phyloP scores from a whole-genome alignment of 2,113 vertebrate species.

The Sula dactylatra region DNA sequence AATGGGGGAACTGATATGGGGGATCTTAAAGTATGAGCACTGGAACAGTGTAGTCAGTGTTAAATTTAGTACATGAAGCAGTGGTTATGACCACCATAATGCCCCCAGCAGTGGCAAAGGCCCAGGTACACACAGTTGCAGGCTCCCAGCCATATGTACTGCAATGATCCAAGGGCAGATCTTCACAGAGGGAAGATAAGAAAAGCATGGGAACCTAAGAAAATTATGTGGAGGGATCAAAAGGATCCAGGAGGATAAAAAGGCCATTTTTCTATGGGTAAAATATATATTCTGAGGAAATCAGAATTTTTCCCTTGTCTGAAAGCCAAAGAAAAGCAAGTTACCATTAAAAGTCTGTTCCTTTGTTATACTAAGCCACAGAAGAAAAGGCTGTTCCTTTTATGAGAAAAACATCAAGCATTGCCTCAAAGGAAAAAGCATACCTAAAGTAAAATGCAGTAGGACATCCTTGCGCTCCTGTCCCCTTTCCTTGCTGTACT shows the following conservation, averaged over 20 bases:
- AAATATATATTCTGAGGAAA: not conserved
- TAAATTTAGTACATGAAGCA: not conserved
- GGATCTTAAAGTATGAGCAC: not conserved
- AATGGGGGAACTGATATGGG: not conserved
- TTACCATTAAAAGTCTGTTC: not conserved
- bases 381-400: not conserved
- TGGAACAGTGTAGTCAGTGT: not conserved
- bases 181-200: not conserved
- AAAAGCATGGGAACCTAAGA: not conserved
- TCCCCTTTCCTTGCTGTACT: not conserved
- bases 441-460: not conserved
- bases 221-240: not conserved
- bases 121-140: not conserved
- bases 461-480: not conserved
- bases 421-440: not conserved
- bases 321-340: not conserved
- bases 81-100: not conserved
- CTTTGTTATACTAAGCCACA: not conserved
- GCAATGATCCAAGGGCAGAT: not conserved
- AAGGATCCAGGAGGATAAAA: not conserved
- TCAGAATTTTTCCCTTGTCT: not conserved
- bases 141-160: not conserved
- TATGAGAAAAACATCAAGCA: not conserved
- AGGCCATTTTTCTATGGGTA: not conserved
- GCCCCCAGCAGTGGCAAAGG: not conserved